Evolutionary conservation across 2,113 vertebrate species (phyloP), one percentile per base, ranked within the genome.

Genomic region (Brachirus orientalis): DNA sequence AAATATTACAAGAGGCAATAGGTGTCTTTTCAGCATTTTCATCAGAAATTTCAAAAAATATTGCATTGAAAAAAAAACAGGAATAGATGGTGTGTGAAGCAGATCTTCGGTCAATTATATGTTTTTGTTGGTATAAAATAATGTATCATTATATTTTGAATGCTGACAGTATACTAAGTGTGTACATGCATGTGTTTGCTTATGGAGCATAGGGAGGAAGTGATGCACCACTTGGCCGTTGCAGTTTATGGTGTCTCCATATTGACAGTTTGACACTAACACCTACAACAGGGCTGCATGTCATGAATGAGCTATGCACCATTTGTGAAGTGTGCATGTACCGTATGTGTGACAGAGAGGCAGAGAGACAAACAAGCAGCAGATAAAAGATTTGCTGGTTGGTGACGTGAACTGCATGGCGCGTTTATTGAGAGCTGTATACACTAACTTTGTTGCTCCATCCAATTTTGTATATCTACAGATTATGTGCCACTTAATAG

Each of bases 221-320:
- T 4, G 7, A 40, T 64, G 20, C 50, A 74, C 63, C 18, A 22
- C 56, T 41, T 69, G 55, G 55, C 44, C 63, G 63, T 66, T 79
- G 62, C 73, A 66, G 61, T 62, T 73, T 76, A 3, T 13, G 17
- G 35, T 41, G 45, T 46, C 22, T 70, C 66, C 54, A 80, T 70
- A 59, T 72, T 82, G 73, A 69, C 40, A 43, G 40, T 64, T 61
- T 78, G 75, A 69, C 77, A 67, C 66, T 40, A 60, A 63, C 50
- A 68, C 63, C 55, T 67, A 63, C 78, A 16, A 4, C 45, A 38
- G 67, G 38, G 67, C 41, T 44, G 37, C 40, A 46, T 5, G 12
- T 50, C 44, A 62, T 11, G 40, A 22, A 37, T 4, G 41, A n/a
- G 50, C 63, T 55, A 62, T 41, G 53, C 53, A 11, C 44, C 44